Evolutionary conservation across 2,113 vertebrate species (phyloP).

Genomic region (Climacteris rufus): DNA sequence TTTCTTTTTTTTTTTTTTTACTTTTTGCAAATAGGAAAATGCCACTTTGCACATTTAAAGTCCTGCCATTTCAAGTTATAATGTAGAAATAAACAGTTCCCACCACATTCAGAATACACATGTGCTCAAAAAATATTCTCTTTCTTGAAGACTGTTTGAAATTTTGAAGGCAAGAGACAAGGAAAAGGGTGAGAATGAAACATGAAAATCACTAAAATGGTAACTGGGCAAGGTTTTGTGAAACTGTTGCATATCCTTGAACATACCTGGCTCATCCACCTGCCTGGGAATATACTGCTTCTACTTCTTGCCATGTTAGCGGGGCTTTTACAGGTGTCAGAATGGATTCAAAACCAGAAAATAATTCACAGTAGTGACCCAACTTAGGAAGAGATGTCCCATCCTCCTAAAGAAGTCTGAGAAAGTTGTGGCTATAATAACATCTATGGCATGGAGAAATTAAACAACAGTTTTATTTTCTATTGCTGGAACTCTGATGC

Average conservation of each 20-base stretch:
- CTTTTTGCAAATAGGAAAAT: background rate
- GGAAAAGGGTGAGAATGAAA: background rate
- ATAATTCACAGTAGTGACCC: background rate
- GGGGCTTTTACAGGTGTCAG: background rate
- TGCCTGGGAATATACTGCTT: background rate
- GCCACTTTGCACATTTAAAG: background rate
- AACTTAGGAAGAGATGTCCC: background rate
- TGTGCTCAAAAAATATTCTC: background rate
- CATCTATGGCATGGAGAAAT: background rate
- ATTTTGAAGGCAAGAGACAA: background rate
- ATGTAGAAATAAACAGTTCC: background rate
- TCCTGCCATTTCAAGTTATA: background rate
- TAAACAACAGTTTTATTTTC: background rate
- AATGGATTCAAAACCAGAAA: background rate
- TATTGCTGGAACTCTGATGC: background rate
- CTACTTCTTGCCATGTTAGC: background rate
- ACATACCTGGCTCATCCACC: background rate
- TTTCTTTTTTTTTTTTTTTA: background rate
- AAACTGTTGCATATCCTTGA: background rate
- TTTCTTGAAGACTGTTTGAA: background rate
- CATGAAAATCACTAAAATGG: background rate
- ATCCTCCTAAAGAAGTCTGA: background rate
- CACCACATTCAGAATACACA: background rate
- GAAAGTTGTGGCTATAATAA: background rate
- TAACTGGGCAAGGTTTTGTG: background rate